Evolutionary conservation across 2,888 invertebrate species (phyloP), one percentile per base, ranked within the genome.

Genomic region (Hypolimnas misippus): DNA sequence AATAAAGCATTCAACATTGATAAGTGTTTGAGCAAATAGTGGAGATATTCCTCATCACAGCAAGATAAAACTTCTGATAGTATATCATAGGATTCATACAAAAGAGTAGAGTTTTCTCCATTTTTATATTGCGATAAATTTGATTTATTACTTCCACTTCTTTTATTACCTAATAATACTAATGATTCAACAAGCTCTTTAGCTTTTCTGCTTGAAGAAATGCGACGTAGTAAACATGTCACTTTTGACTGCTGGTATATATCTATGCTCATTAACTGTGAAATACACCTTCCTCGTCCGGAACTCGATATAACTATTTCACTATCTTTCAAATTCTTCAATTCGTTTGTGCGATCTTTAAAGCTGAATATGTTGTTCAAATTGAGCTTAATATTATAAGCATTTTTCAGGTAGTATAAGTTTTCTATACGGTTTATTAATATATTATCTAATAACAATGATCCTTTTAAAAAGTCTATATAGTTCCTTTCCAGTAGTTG

Each of bases 401-500:
- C 86, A 73, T 89, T 87, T 72, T 91, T 92, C 29, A 89, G 81
- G 67, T 89, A 81, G 68, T 90, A 91, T 63, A 91, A 70, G 57
- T 81, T 85, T 76, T 89, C 85, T 64, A 90, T 70, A 63, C 81
- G 76, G 51, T 68, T 76, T 10, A 86, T 77, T 73, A 88, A 78
- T 64, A 75, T 75, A 25, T 77, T 70, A 70, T 78, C 76, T 31
- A 90, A 66, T 51, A 81, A 71, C 54, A 79, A 72, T 14, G 86
- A 84, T 6, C 89, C 89, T 71, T 90, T 92, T 35, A 92, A 73
- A 62, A 92, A 92, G 73, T 92, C 92, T 49, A 92, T 77, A 65
- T 89, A 92, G 71, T 89, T 92, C 70, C 83, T 82, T 79, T 92
- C 90, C 51, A 85, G 70, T 16, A 67, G 69, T 16, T 76, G 70